Evolutionary conservation across 2,797 vertebrate genomes (phyloP).

Genomic region (Bradypodion pumilum): DNA sequence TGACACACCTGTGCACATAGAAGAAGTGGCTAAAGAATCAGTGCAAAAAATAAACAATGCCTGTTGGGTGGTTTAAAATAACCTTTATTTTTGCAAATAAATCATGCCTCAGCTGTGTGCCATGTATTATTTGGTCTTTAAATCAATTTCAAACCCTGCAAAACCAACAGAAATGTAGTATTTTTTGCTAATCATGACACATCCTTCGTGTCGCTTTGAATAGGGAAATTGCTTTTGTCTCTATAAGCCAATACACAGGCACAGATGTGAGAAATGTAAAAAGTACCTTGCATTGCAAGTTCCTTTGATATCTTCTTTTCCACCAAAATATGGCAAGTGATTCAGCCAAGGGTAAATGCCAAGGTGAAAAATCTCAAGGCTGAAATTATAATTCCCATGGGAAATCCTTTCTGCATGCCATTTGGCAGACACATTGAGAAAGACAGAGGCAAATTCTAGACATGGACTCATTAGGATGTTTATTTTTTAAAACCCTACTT

Average conservation of each 20-base stretch:
- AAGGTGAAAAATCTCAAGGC: neutral
- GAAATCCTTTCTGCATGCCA: neutral
- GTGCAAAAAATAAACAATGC: too few relatives aligned
- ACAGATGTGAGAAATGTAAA: neutral
- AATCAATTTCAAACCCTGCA: too few relatives aligned
- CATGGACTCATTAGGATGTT: neutral
- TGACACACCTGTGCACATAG: too few relatives aligned
- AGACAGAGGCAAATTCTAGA: neutral
- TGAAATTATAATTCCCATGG: neutral
- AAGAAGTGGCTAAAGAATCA: too few relatives aligned
- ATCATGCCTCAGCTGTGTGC: too few relatives aligned
- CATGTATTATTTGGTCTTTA: too few relatives aligned
- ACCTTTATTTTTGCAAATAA: too few relatives aligned
- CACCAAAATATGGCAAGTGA: neutral
- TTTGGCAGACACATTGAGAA: neutral
- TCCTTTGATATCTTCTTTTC: neutral
- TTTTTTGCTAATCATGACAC: too few relatives aligned
- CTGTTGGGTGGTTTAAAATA: too few relatives aligned
- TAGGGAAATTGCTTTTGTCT: neutral
- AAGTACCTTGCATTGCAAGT: neutral
- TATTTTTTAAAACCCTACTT: slow-evolving; percentile 1
- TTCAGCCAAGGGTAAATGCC: neutral
- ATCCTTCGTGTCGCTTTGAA: neutral
- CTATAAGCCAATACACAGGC: neutral
- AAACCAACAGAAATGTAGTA: too few relatives aligned